Base-by-base conservation (phyloP, 2,888 invertebrate species). In the Callimorpha dominula region DNA sequence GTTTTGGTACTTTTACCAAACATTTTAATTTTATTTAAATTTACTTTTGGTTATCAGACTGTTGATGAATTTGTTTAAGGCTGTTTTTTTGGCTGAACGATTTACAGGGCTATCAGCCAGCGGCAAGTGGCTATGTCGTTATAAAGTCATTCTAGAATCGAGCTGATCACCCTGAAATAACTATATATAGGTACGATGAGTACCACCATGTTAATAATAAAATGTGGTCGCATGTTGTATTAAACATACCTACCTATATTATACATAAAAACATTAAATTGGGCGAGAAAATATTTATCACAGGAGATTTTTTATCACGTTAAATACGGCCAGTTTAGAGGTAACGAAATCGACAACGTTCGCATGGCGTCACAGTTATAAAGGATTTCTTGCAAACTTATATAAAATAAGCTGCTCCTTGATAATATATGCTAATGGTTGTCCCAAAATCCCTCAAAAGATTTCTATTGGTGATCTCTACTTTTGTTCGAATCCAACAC, bases 1-100 rank as follows among this genome's bases (percentile, higher is more conserved):
- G 40, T 52, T 60, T 67, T 62, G 66, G 66, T 66, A 71, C 31
- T 63, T 66, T 66, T 62, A 66, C n/a, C 50, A n/a, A 50, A 60
- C 14, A 11, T 17, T 52, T 66, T 17, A n/a, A 8, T 64, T 46
- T 15, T 63, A 43, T 20, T 20, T 65, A n/a, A 5, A 3, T 20
- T n/a, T 54, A 1, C 3, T 9, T 54, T 54, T 54, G 3, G n/a
- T 20, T 57, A 20, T 20, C 20, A 20, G 20, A 57, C 11, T 20
- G 20, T 20, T 57, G 57, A 20, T 20, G 31, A 60, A 31, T 60
- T 4, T 14, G 6, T 14, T 60, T 14, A 6, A 60, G 12, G 31
- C 60, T 60, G 31, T 57, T 20, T 20, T 57, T 12, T n/a, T n/a
- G 8, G n/a, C 9, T 57, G 12, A 57, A 57, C 12, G 9, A 5